A percentile compares a stretch with the other conserved stretches of the same genome.
phyloP scores from a whole-genome alignment of 2,888 invertebrate species.

The Epirrita christyi region DNA sequence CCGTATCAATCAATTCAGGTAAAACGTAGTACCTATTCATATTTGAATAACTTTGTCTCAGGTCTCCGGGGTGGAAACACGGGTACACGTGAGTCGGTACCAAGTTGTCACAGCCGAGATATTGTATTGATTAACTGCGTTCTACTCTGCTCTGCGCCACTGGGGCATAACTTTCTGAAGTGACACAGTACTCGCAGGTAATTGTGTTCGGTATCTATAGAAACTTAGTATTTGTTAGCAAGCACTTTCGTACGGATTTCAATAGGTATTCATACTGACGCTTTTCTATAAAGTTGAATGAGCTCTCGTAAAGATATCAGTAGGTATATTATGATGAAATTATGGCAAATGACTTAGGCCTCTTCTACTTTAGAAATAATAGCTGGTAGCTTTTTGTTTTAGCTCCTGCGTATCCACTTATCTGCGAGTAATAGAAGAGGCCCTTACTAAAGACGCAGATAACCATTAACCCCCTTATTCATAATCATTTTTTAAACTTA shows the following conservation, averaged over 20 bases:
- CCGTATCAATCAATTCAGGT: slow-evolving; percentile 22
- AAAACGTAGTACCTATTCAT: slow-evolving; percentile 10
- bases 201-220: slow-evolving; percentile 12
- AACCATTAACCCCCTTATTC: no score
- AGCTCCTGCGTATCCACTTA: no score
- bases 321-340: no score
- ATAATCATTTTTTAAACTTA: no score
- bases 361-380: no score
- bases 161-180: slow-evolving; percentile 30
- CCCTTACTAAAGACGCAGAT: no score
- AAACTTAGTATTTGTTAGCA: slow-evolving; percentile 8
- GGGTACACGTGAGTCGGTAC: slow-evolving; percentile 16
- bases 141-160: slow-evolving; percentile 12
- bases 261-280: no score
- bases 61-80: slow-evolving; percentile 23
- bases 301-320: no score
- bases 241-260: slow-evolving; percentile 8
- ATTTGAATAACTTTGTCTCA: slow-evolving; percentile 36
- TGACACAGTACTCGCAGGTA: slow-evolving; percentile 22
- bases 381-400: no score
- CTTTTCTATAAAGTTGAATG: no score
- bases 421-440: no score
- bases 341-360: no score
- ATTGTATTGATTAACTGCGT: slow-evolving; percentile 36
- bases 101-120: slow-evolving; percentile 29